Conservation (phyloP, 2,797 vertebrate genomes). For the Melanotaenia maccullochi region DNA sequence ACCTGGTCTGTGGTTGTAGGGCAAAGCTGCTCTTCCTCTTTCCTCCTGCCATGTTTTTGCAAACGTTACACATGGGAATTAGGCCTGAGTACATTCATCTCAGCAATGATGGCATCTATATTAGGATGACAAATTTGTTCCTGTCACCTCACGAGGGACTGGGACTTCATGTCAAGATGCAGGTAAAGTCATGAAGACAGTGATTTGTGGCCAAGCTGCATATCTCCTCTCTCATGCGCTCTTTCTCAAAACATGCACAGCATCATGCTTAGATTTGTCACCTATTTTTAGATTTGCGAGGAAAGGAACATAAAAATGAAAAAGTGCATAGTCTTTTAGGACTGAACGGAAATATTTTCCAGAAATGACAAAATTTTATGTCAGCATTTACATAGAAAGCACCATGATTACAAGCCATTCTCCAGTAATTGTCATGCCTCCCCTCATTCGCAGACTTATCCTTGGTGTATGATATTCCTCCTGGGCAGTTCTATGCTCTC, state of each 20-base stretch:
- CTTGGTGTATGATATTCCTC: conserved; percentile 72
- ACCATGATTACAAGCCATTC: conserved; percentile 54
- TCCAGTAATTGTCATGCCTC: conserved; percentile 64
- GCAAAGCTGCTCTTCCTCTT: conserved; percentile 66
- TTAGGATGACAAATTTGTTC: conserved; percentile 82
- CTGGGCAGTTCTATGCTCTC: conserved; percentile 69
- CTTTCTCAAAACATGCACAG: conserved; percentile 50
- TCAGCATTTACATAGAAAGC: conserved; percentile 58
- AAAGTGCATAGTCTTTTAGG: conserved; percentile 33
- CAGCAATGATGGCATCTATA: conserved; percentile 77
- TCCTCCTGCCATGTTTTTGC: conserved; percentile 73
- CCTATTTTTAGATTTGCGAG: conserved; percentile 66
- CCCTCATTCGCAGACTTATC: conserved; percentile 46
- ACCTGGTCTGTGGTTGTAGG: conserved; percentile 72
- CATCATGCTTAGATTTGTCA: conserved; percentile 44
- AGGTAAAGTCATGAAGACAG: conserved; percentile 76
- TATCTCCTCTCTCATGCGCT: conserved; percentile 37
- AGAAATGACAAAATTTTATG: conserved; percentile 41
- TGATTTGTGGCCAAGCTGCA: conserved; percentile 74
- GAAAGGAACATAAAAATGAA: conserved; percentile 42
- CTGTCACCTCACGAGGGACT: conserved; percentile 79
- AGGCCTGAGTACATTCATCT: conserved; percentile 72
- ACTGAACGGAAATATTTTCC: conserved; percentile 21
- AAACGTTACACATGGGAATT: conserved; percentile 78
- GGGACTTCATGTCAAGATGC: conserved; percentile 78